Percentiles rank a stretch among this genome's conserved stretches.
phyloP scores from a whole-genome alignment of 2,888 invertebrate species.

The Terebella lapidaria region DNA sequence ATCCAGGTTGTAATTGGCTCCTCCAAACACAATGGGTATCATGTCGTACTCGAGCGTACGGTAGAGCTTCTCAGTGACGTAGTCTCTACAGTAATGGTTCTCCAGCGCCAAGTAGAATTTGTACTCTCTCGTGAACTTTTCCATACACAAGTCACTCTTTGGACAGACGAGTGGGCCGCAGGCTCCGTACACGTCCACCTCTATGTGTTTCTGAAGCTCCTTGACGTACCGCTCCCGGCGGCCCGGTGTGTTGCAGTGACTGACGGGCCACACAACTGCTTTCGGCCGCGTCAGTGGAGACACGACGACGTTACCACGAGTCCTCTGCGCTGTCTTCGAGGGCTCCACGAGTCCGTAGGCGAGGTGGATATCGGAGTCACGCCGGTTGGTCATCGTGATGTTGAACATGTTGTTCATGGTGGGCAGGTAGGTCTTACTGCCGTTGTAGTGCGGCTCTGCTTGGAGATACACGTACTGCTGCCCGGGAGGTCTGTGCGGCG shows the following conservation, averaged over 20 bases:
- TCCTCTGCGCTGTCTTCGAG: not conserved
- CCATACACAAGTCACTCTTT: not conserved
- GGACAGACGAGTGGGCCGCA: not conserved
- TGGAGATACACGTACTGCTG: not conserved
- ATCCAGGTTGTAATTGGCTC: not conserved
- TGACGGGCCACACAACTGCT: not conserved
- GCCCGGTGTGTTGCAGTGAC: not conserved
- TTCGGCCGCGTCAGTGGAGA: not conserved
- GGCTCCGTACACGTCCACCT: not conserved
- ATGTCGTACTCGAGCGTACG: not conserved
- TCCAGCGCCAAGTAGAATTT: not conserved
- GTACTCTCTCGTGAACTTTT: not conserved
- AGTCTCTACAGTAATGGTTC: slow-evolving; percentile 1
- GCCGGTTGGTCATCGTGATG: not conserved
- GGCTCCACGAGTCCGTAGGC: not conserved
- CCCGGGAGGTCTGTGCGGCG: not conserved
- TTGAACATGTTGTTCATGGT: not conserved
- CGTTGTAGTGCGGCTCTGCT: not conserved
- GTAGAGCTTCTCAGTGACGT: not conserved
- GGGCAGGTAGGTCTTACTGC: not conserved
- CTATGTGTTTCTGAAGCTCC: not conserved
- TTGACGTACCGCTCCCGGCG: not conserved
- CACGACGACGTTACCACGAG: not conserved
- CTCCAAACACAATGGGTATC: not conserved
- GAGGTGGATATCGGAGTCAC: not conserved